Conservation (phyloP, 2,888 invertebrate genomes). For the Therioaphis trifolii region DNA sequence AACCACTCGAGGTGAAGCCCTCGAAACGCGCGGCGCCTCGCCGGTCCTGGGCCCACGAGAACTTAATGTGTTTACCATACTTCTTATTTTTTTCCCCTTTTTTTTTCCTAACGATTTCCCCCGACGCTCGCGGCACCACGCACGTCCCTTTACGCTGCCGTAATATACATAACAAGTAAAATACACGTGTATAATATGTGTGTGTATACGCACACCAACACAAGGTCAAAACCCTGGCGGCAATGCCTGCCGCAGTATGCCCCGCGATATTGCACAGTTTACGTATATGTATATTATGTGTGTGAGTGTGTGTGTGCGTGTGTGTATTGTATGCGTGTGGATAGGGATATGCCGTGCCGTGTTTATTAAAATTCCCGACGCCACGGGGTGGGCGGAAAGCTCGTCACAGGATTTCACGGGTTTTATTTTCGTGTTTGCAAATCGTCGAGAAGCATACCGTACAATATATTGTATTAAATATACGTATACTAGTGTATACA, state of each 20-base stretch:
- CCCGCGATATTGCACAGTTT: too few species aligned
- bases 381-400: background rate
- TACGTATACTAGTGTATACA: too few species aligned
- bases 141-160: slow-evolving; percentile 16
- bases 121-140: background rate
- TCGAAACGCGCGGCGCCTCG: background rate
- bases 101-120: slow-evolving; percentile 41
- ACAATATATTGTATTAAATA: background rate
- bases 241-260: background rate
- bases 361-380: slow-evolving; percentile 55
- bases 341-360: background rate
- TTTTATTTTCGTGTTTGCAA: background rate
- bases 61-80: slow-evolving; percentile 49
- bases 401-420: background rate
- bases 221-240: slow-evolving; percentile 35
- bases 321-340: too few species aligned
- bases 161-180: background rate
- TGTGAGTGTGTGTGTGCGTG: too few species aligned
- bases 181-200: background rate
- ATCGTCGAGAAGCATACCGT: background rate
- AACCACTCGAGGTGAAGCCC: slow-evolving; percentile 16
- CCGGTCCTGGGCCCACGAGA: background rate
- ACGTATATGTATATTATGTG: too few species aligned
- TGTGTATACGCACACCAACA: background rate
- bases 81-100: background rate